phyloP scores from a whole-genome alignment of 2,888 invertebrate species.

The Eristalis pertinax region DNA sequence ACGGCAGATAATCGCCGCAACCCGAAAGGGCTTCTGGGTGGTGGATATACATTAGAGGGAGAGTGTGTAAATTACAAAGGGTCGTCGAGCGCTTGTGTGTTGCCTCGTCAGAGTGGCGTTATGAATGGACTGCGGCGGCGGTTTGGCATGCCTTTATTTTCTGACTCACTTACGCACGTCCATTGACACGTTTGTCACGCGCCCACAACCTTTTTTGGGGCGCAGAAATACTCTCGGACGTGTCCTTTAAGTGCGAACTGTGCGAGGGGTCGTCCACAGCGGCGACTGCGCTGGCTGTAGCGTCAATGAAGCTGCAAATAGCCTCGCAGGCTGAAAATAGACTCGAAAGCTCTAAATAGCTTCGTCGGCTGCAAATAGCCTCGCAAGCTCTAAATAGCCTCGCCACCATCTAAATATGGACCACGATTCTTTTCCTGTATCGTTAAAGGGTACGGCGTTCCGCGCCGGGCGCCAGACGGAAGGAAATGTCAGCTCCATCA shows the following conservation, averaged over 20 bases:
- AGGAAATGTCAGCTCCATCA: background rate
- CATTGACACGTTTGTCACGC: constrained; percentile 8
- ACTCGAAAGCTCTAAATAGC: no score
- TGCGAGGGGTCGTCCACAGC: background rate
- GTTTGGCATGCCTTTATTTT: constrained; percentile 14
- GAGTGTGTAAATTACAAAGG: constrained; percentile 26
- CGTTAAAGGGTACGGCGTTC: no score
- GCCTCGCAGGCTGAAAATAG: background rate
- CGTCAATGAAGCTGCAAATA: constrained; percentile 4
- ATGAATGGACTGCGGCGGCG: constrained; percentile 5
- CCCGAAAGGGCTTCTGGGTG: background rate
- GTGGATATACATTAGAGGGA: background rate
- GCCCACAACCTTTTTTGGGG: background rate
- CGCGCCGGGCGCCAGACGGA: background rate
- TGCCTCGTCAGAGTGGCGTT: background rate
- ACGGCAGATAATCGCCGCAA: background rate
- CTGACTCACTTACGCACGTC: constrained; percentile 14
- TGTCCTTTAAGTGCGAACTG: background rate
- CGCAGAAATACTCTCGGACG: background rate
- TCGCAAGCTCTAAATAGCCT: no score
- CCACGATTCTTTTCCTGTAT: background rate
- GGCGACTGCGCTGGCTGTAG: background rate
- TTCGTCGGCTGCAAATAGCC: background rate
- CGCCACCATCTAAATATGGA: background rate
- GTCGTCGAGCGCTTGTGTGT: background rate